Evolutionary conservation across 2,113 vertebrate genomes (phyloP), one percentile per base, ranked within the genome.

Genomic region (Pao palembangensis): DNA sequence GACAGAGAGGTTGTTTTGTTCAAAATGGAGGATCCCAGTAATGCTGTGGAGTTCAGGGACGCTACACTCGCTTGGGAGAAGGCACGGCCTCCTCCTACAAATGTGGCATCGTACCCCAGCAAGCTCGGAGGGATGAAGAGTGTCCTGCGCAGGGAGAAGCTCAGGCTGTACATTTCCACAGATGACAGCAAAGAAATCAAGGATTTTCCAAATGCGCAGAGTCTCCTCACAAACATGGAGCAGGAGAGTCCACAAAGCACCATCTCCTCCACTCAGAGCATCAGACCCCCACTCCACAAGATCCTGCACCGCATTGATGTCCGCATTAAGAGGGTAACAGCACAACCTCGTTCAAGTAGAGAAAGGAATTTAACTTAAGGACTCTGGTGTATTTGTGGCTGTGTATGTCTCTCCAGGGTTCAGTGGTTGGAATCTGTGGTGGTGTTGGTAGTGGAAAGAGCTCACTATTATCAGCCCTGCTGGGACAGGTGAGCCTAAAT

Each of bases 381-480:
- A 23, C 0, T 10, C 13, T 63, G 15, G 3, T 49, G 58, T 17
- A 19, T 2, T 18, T 46, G 20, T 3, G 25, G 3, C 31, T 18
- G 21, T 17, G 15, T 51, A 46, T 31, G 14, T 12, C 58, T 48
- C 75, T 41, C 4, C 64, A 93, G 92, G 90, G 92, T 38, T 79
- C 87, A 15, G 73, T 93, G 80, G 79, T 93, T 51, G 92, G 92
- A 60, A 89, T 93, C 70, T 93, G 92, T 75, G 92, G 92, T 21
- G 75, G 88, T 63, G 90, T 93, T 0, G 92, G 92, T 6, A 92
- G 90, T 43, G 92, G 92, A 58, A 93, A 93, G 76, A 93, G 89
- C 73, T 93, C 92, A 5, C 83, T 93, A 38, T 80, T 93, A n/a
- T 91, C 92, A 25, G 91, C 92, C 74, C 86, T 93, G 2, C 83